These are phyloP conservation scores for Brassicogethes aeneus DNA, from an alignment of 2,888 invertebrate species.

Conservation along the genomic window DNA sequence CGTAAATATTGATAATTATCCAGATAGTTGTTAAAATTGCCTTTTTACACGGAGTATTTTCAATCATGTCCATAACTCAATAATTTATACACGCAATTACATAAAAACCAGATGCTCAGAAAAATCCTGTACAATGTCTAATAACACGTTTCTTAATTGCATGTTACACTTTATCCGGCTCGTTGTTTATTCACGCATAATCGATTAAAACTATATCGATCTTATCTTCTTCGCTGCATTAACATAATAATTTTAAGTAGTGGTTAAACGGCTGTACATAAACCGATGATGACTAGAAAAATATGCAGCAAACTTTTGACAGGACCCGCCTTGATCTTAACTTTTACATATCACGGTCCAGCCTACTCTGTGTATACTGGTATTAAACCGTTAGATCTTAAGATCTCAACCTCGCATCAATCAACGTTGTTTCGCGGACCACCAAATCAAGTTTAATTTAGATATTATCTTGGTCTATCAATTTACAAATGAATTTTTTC, in stretches of 20 bases:
- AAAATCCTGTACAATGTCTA: background rate
- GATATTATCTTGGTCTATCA: too few relatives aligned
- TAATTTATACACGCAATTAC: background rate
- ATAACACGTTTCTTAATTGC: conserved; percentile 2
- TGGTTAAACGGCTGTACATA: conserved; percentile 16
- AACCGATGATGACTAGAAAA: conserved; percentile 22
- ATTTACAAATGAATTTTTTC: too few relatives aligned
- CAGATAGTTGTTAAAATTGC: too few relatives aligned
- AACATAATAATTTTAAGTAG: conserved; percentile 21
- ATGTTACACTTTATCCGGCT: conserved; percentile 5
- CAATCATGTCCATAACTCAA: background rate
- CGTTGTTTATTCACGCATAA: conserved; percentile 18
- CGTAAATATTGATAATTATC: too few relatives aligned
- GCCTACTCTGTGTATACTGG: conserved; percentile 18
- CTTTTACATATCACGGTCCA: conserved; percentile 21
- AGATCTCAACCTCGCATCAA: conserved; percentile 19
- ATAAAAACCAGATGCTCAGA: background rate
- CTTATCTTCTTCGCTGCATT: conserved; percentile 21
- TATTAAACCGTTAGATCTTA: conserved; percentile 25
- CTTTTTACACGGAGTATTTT: too few relatives aligned
- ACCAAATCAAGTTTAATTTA: conserved; percentile 7
- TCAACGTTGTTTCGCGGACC: conserved; percentile 19
- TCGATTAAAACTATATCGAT: conserved; percentile 27
- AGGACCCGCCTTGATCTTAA: conserved; percentile 23
- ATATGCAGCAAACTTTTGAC: conserved; percentile 23